Base-by-base conservation (phyloP, 2,113 vertebrate genomes). In the Actenoides lindsayi region DNA sequence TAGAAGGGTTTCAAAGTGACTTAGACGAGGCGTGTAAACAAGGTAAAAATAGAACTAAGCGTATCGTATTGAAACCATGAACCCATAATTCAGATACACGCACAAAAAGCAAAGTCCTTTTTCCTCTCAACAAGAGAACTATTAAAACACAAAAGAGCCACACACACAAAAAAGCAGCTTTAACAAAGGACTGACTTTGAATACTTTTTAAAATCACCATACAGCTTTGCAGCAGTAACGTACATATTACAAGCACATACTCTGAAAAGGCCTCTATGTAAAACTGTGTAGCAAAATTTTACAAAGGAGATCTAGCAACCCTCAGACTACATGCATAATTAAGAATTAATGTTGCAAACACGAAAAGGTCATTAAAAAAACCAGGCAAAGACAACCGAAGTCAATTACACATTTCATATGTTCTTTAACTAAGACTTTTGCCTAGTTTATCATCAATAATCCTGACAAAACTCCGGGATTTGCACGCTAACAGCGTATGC, bases 121-220 rank as follows among this genome's bases (percentile, higher is more conserved):
- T 84, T 44, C 20, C 46, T 77, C 85, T 93, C 68, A 91, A 90
- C 5, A 39, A 94, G 67, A 91, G 70, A 76, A 42, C 85, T 89
- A 84, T 87, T 94, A 16, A 71, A 97, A 90, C 95, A 95, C 46
- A 76, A 57, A 89, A 56, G 83, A 94, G 82, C 70, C 85, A 96
- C 94, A 53, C 5, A 50, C 21, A 60, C 90, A 96, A 92, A 96
- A 96, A 96, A 95, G 30, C 90, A 90, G 93, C 94, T 96, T 96
- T 96, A 94, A 94, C 88, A 96, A 96, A 97, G 88, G 93, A 85
- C 60, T 91, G 94, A 94, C 89, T 97, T 37, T 67, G 46, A 84
- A 56, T 70, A 96, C 90, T 95, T 96, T 92, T 90, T 91, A 96
- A 97, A 96, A 90, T 33, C 41, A 90, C 54, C 65, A 63, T 42